Conservation (phyloP, 2,113 vertebrate genomes). For the Bubo blakistoni region DNA sequence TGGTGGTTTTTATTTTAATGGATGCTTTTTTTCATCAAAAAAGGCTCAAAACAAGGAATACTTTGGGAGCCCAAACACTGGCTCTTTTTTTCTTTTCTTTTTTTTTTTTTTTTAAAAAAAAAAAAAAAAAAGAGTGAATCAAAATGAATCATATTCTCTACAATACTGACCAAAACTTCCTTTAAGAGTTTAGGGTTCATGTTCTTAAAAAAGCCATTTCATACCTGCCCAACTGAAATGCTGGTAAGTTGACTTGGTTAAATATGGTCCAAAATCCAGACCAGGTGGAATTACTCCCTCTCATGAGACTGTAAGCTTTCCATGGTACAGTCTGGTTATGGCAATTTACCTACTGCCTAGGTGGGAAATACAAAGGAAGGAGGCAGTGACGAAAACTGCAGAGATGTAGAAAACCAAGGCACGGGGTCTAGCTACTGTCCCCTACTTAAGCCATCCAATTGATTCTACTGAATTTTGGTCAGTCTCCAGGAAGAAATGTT, state of each 20-base stretch:
- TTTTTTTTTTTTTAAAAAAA: background rate
- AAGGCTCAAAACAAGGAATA: conserved; percentile 61
- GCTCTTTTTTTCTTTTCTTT: conserved; percentile 28
- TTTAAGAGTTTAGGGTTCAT: conserved; percentile 49
- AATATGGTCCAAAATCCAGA: conserved; percentile 63
- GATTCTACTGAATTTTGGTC: conserved; percentile 79
- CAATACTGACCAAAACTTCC: conserved; percentile 78
- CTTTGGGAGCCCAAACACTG: conserved; percentile 51
- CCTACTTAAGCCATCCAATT: conserved; percentile 73
- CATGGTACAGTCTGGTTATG: conserved; percentile 69
- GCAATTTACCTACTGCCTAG: conserved; percentile 69
- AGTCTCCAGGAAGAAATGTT: conserved; percentile 79
- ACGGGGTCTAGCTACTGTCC: conserved; percentile 70
- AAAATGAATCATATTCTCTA: conserved; percentile 56
- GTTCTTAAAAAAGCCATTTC: conserved; percentile 64
- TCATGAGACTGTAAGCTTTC: conserved; percentile 64
- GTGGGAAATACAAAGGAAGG: conserved; percentile 47
- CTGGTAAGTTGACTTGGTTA: conserved; percentile 69
- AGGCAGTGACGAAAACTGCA: conserved; percentile 67
- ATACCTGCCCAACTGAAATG: conserved; percentile 70
- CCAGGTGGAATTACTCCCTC: conserved; percentile 68
- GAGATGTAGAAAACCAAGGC: conserved; percentile 75
- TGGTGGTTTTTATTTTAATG: conserved; percentile 1
- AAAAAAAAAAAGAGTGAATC: background rate
- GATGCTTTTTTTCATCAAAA: conserved; percentile 52